phyloP scores from a whole-genome alignment of 1,140 invertebrate genomes.

The Apis dorsata region DNA sequence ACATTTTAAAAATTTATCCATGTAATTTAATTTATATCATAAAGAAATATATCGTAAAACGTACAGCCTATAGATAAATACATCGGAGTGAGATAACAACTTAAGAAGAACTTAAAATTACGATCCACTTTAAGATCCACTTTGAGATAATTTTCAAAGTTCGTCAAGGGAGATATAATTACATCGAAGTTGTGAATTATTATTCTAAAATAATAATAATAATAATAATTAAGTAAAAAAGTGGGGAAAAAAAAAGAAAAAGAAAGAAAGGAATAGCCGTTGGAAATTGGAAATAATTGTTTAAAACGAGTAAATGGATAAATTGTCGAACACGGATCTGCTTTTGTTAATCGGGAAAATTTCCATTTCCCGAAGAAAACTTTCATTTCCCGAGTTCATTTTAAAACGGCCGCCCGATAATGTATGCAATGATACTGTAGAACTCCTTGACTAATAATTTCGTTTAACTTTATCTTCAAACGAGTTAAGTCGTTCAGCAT shows the following conservation, averaged over 20 bases:
- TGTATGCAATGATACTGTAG: slow-evolving; percentile 14
- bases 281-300: background rate
- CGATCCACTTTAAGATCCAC: too few species aligned
- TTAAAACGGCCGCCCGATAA: background rate
- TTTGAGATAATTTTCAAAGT: background rate
- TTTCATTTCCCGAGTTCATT: background rate
- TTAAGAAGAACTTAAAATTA: too few species aligned
- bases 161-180: background rate
- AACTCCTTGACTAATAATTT: slow-evolving; percentile 28
- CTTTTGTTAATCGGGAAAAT: slow-evolving; percentile 8
- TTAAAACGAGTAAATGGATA: background rate
- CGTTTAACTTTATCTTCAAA: slow-evolving; percentile 9
- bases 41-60: too few species aligned
- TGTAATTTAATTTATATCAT: too few species aligned
- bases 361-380: background rate
- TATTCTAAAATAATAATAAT: too few species aligned
- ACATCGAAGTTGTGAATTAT: background rate
- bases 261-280: background rate
- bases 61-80: too few species aligned
- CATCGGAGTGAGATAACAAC: too few species aligned
- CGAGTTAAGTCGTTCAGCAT: background rate
- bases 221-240: background rate
- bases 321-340: background rate
- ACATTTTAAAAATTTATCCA: too few species aligned
- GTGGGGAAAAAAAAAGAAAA: background rate